Percentiles rank a stretch among this genome's conserved stretches.
These are phyloP conservation scores for Drosophila mimica DNA, from an alignment of 2,888 invertebrate species.

Conservation along the genomic window DNA sequence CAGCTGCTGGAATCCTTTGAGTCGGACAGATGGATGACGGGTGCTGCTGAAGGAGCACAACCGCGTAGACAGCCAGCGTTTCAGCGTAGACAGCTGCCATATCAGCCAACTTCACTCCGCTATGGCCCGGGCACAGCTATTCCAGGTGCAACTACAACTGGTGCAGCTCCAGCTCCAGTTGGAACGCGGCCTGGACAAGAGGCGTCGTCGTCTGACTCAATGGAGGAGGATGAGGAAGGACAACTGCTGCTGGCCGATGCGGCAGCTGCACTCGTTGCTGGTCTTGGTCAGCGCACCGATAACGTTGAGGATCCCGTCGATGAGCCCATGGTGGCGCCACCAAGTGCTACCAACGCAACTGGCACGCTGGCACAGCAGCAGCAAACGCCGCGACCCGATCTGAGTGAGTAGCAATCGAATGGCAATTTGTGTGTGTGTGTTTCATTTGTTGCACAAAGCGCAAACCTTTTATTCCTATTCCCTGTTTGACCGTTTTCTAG, in stretches of 20 bases:
- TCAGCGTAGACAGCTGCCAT: neutral
- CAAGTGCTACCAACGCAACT: neutral
- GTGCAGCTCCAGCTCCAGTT: neutral
- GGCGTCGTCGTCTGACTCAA: neutral
- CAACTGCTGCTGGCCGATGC: slow-evolving; percentile 23
- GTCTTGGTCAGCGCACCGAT: slow-evolving; percentile 27
- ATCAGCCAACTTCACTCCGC: neutral
- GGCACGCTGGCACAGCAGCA: slow-evolving; percentile 26
- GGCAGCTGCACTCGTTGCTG: slow-evolving; percentile 51
- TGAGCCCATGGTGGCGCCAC: slow-evolving; percentile 69
- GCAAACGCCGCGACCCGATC: slow-evolving; percentile 33
- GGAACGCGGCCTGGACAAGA: neutral
- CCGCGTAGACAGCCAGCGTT: neutral
- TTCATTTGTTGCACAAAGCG: neutral
- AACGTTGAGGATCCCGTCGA: slow-evolving; percentile 80
- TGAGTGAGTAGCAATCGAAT: slow-evolving; percentile 47
- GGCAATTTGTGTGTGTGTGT: neutral
- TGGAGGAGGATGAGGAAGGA: neutral
- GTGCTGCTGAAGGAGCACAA: neutral
- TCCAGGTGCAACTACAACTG: too few species aligned
- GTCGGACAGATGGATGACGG: neutral
- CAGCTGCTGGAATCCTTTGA: neutral
- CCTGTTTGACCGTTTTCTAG: slow-evolving; percentile 56
- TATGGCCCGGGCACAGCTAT: neutral
- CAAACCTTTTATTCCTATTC: neutral